Base-by-base conservation (phyloP, 2,797 vertebrate genomes). In the Crax fasciolata region DNA sequence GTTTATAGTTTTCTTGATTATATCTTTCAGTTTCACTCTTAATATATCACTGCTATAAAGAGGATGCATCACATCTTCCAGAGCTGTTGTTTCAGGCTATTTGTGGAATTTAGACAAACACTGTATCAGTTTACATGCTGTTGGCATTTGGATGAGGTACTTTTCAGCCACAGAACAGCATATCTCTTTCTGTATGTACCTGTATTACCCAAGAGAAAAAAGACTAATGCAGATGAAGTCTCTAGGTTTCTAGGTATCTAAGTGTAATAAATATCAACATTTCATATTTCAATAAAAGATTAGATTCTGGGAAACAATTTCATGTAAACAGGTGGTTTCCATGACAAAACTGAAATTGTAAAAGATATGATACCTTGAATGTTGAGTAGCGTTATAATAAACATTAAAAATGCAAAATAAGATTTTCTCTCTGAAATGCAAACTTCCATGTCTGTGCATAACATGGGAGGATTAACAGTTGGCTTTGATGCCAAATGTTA, bases 11-110 rank as follows among this genome's bases (percentile, higher is more conserved):
- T 92, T 72, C 44, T 91, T 84, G 61, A 77, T 77, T 89, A 58
- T n/a, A 49, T 65, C 57, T 83, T 92, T 87, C 41, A 21, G 52
- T 91, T 94, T 94, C 76, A 87, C 57, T 87, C 27, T 70, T 84
- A 94, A 77, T 85, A 78, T 54, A 80, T 38, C 51, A 30, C 43
- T 68, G 32, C 15, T 67, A 41, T 71, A 71, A 89, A 87, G 16
- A 41, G 10, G 15, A 87, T 25, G 61, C 23, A 15, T 24, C 77
- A 35, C 35, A 85, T 10, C 23, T 89, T 77, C 38, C 67, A 82
- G 48, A 89, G 28, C 13, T 1, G 1, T 16, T 92, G 61, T 91
- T 89, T 55, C 44, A 41, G 71, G 23, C 10, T 41, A 6, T 91
- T 74, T 93, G 23, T 38, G 46, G 28, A 91, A 52, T 9, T n/a